Evolutionary conservation across 1,140 invertebrate species (phyloP), one percentile per base, ranked within the genome.

Genomic region (Pseudomyrmex dendroicus): DNA sequence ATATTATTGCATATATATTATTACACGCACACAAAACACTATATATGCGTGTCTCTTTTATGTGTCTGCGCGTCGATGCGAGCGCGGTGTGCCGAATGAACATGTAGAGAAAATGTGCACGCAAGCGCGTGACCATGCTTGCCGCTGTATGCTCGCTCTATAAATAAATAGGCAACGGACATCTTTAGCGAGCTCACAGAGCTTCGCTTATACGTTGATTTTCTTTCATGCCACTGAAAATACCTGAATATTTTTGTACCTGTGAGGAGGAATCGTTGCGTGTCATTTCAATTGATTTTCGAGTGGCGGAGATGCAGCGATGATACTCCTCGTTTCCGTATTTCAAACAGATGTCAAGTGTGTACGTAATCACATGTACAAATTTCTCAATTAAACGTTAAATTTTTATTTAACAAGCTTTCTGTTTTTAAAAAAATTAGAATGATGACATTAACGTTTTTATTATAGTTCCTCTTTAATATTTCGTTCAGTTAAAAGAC

Each of bases 131-230:
- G 87, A 83, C 85, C 82, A 87, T 84, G 73, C 83, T 83, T 89
- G 84, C 86, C 84, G 78, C 85, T 89, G 83, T 90, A 85, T 78
- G 89, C 86, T 90, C 89, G 85, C 84, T 91, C 91, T 92, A 92
- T 91, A 92, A 92, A 92, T 92, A 92, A 91, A 91, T 91, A 91
- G 89, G 68, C 89, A 85, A 91, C 86, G 88, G 88, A 90, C 90
- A 90, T 91, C 88, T 91, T 90, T 90, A 89, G 72, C 88, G 72
- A 82, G 62, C 82, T 86, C 86, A 85, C 78, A 86, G 82, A 84
- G 66, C 77, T 80, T 86, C 86, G 87, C 70, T 90, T 88, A 84
- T 83, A 89, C 74, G 87, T 88, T 89, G 87, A 90, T 91, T 91
- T 91, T 89, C 89, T 86, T 91, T 89, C 82, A 72, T 84, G 78